A percentile compares a stretch with the other conserved stretches of the same genome.
Evolutionary conservation across 1,140 invertebrate genomes (phyloP).

Genomic region (Drosophila jambulina): DNA sequence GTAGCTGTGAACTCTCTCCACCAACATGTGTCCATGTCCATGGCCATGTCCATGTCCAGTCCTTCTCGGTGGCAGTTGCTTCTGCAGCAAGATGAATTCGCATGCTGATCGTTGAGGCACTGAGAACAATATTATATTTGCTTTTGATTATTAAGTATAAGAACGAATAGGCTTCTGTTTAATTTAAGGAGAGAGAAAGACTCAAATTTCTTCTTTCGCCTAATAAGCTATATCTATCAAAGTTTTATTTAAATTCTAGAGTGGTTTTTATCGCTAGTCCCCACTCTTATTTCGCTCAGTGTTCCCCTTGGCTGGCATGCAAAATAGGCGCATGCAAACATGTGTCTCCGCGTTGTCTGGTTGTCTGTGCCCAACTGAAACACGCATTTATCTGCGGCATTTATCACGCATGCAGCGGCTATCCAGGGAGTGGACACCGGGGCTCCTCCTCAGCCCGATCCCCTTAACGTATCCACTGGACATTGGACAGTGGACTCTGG

Average conservation of each 20-base stretch:
- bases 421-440: constrained; percentile 25
- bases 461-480: not conserved
- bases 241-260: not conserved
- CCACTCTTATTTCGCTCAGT: constrained; percentile 4
- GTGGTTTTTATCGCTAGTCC: not conserved
- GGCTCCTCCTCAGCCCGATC: constrained; percentile 18
- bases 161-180: too few species aligned
- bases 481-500: constrained; percentile 21
- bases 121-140: not conserved
- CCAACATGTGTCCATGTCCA: constrained; percentile 78
- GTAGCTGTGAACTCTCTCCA: constrained; percentile 66
- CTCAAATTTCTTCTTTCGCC: too few species aligned
- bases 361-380: constrained; percentile 74
- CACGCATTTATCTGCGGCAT: constrained; percentile 81
- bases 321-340: constrained; percentile 74
- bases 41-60: constrained; percentile 70
- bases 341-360: constrained; percentile 82
- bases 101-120: constrained; percentile 24
- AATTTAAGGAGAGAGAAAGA: too few species aligned
- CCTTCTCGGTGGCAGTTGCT: constrained; percentile 46
- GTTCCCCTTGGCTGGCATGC: constrained; percentile 50
- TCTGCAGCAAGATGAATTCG: constrained; percentile 47
- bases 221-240: too few species aligned
- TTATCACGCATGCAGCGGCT: constrained; percentile 64
- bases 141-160: too few species aligned